A percentile compares a stretch with the other conserved stretches of the same genome.
Conservation (phyloP, 2,888 invertebrate genomes). For the Tiphia femorata region DNA sequence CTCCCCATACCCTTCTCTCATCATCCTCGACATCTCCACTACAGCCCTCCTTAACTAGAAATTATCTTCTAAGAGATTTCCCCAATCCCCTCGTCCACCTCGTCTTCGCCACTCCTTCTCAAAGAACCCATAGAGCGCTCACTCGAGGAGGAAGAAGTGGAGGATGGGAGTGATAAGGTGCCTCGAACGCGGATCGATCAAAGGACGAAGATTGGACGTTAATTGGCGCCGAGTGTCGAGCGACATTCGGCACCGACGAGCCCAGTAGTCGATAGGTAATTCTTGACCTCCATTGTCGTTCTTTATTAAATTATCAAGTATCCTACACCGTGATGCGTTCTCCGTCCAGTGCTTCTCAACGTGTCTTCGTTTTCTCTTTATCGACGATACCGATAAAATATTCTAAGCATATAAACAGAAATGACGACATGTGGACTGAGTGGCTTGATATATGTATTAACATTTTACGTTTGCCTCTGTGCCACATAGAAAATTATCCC, state of each 20-base stretch:
- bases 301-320: conserved; percentile 53
- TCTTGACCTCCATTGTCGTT: conserved; percentile 58
- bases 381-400: conserved; percentile 35
- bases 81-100: no score
- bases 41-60: no score
- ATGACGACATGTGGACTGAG: no score
- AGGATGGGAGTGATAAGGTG: no score
- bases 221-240: conserved; percentile 35
- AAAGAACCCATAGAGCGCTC: no score
- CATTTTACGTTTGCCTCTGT: no score
- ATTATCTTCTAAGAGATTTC: background rate
- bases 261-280: conserved; percentile 49
- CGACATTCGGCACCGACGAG: conserved; percentile 13
- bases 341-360: conserved; percentile 42
- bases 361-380: conserved; percentile 5
- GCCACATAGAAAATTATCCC: no score
- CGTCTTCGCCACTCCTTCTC: no score
- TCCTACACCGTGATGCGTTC: conserved; percentile 28
- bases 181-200: conserved; percentile 31
- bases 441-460: no score
- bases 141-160: no score
- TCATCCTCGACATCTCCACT: no score
- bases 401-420: conserved; percentile 29
- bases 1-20: background rate
- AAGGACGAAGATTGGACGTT: conserved; percentile 33